Base-by-base conservation (phyloP, 2,797 vertebrate genomes). In the Hafferia zeledoni region DNA sequence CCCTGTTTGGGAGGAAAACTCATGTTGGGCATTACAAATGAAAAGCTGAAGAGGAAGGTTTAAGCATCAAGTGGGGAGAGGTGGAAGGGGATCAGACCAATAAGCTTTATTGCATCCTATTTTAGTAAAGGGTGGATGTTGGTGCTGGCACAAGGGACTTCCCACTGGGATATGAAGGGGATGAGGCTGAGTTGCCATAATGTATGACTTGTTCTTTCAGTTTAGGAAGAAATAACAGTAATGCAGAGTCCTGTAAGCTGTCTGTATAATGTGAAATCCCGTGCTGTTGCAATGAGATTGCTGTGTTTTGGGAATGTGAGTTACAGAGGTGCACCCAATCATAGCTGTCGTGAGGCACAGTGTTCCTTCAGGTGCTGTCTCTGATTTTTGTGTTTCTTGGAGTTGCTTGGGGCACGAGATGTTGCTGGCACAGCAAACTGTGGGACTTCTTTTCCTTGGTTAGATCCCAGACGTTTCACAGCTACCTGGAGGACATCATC, bases 401-500 rank as follows among this genome's bases (percentile, higher is more conserved):
- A 44, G 59, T 14, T 39, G 17, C 13, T 87, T 5, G n/a, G 15
- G 18, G 20, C 31, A 8, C 19, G 37, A 18, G 9, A 18, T 41
- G 18, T 28, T 82, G 71, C 65, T 89, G 72, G 47, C 69, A 8
- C 0, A 0, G 18, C 17, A 16, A 82, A 49, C 60, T 47, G 8
- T 57, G 71, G 67, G 20, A 33, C 44, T 83, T 89, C 87, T 52
- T 89, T 95, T 65, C 20, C 89, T 89, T 79, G 80, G 20, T 67
- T 94, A 99, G 99, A 90, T 98, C 99, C 41, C 98, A 99, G 97
- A 98, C 98, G 0, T 99, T 99, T 95, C 98, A 99, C 96, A 98
- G 98, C 93, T 99, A 99, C 97, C 98, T 99, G 91, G 99, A 99
- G 59, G 99, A 99, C 97, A 99, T 99, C 96, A 99, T 99, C 96